Conservation (phyloP, 1,140 invertebrate species). For the Coenobita brevimanus region DNA sequence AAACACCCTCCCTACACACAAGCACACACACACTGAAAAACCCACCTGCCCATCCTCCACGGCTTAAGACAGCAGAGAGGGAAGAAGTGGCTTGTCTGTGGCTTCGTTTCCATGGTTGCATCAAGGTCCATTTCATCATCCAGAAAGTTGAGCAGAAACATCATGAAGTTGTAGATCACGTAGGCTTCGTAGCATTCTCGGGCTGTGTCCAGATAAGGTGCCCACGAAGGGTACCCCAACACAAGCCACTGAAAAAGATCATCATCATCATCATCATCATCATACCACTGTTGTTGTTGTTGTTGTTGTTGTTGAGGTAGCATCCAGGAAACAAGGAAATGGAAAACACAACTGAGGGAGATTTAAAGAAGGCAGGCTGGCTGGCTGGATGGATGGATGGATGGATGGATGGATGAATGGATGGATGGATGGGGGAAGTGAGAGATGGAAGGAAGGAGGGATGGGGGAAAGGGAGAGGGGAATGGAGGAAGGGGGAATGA, state of each 20-base stretch:
- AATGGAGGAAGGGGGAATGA: neutral
- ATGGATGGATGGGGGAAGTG: too few relatives aligned
- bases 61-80: slow-evolving; percentile 87
- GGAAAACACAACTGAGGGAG: too few relatives aligned
- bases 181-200: slow-evolving; percentile 96
- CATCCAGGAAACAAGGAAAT: too few relatives aligned
- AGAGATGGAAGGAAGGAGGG: neutral
- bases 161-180: slow-evolving; percentile 99
- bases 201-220: slow-evolving; percentile 90
- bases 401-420: too few relatives aligned
- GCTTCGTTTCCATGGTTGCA: slow-evolving; percentile 86
- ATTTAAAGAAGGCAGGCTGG: too few relatives aligned
- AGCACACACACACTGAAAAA: too few relatives aligned
- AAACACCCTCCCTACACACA: too few relatives aligned
- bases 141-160: slow-evolving; percentile 92
- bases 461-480: neutral
- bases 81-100: slow-evolving; percentile 88
- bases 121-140: slow-evolving; percentile 86
- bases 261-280: neutral
- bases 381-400: neutral
- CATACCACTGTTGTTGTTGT: too few relatives aligned
- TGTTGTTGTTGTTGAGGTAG: too few relatives aligned
- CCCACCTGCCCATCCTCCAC: slow-evolving; percentile 89
- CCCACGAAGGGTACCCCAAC: slow-evolving; percentile 71
- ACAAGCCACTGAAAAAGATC: slow-evolving; percentile 78